Conservation (phyloP, 1,140 invertebrate genomes). For the Aradophagus sp. region DNA sequence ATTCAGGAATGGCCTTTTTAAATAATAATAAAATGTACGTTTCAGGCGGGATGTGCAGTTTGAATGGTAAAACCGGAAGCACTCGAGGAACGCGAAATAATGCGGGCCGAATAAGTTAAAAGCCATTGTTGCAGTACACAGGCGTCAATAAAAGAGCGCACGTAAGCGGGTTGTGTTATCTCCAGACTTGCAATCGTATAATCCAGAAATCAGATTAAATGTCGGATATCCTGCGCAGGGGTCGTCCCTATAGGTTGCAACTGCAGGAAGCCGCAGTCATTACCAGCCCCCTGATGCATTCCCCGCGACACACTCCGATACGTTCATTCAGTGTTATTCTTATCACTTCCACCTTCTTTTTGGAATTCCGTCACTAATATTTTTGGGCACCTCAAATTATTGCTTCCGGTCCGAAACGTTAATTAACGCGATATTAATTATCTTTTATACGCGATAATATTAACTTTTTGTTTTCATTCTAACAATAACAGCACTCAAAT, state of each 20-base stretch:
- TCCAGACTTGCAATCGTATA: conserved; percentile 41
- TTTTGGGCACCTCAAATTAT: conserved; percentile 45
- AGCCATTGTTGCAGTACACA: conserved; percentile 34
- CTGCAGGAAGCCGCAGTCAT: conserved; percentile 72
- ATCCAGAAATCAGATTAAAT: conserved; percentile 66
- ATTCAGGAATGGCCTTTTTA: too few relatives aligned
- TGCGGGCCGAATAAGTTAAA: conserved; percentile 38
- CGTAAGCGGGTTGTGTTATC: conserved; percentile 47
- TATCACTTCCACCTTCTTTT: conserved; percentile 42
- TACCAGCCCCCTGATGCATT: conserved; percentile 67
- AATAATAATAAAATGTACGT: too few relatives aligned
- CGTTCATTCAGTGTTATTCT: conserved; percentile 62
- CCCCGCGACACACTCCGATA: conserved; percentile 69
- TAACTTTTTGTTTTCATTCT: too few relatives aligned
- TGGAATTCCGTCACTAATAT: conserved; percentile 16
- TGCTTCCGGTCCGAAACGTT: conserved; percentile 31
- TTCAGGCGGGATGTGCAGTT: conserved; percentile 16
- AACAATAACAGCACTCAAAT: too few relatives aligned
- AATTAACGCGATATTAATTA: too few relatives aligned
- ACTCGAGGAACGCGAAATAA: conserved; percentile 22
- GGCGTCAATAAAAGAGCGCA: conserved; percentile 35
- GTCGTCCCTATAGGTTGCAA: conserved; percentile 63
- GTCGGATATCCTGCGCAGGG: conserved; percentile 63
- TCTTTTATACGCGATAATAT: too few relatives aligned
- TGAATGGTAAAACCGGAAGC: conserved; percentile 33